Evolutionary conservation across 2,113 vertebrate genomes (phyloP).

Genomic region (Falcunculus frontatus): DNA sequence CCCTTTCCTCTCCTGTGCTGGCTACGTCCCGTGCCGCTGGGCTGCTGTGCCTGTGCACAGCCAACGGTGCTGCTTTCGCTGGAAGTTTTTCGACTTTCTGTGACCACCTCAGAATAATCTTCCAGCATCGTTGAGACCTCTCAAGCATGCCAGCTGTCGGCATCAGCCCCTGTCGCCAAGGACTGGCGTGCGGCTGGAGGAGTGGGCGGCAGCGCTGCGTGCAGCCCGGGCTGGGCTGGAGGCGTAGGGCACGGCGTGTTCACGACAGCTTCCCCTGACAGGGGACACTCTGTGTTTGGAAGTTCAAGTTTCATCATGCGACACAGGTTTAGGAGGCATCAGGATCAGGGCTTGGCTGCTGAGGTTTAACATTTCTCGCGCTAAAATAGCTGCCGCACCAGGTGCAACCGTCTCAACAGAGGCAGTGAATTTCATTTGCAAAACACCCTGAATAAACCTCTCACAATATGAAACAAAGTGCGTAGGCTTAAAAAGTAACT

Average conservation of each 20-base stretch:
- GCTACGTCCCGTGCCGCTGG: rapidly evolving
- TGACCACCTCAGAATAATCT: background rate
- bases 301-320: conserved; percentile 75
- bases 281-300: conserved; percentile 29
- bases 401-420: conserved; percentile 71
- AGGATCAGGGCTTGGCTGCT: conserved; percentile 45
- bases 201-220: background rate
- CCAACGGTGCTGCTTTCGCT: rapidly evolving
- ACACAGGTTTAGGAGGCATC: conserved; percentile 51
- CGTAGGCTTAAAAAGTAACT: background rate
- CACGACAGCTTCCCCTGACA: conserved; percentile 50
- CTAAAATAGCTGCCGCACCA: conserved; percentile 77
- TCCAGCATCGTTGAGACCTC: background rate
- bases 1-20: background rate
- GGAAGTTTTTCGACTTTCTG: background rate
- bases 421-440: conserved; percentile 64
- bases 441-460: conserved; percentile 57
- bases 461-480: conserved; percentile 60
- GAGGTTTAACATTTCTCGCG: conserved; percentile 68
- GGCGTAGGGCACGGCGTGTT: conserved; percentile 42
- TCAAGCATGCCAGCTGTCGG: background rate
- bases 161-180: background rate
- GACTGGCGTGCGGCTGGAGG: background rate
- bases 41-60: background rate
- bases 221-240: background rate